Evolutionary conservation across 2,113 vertebrate genomes (phyloP).

Genomic region (Bostrychus sinensis): DNA sequence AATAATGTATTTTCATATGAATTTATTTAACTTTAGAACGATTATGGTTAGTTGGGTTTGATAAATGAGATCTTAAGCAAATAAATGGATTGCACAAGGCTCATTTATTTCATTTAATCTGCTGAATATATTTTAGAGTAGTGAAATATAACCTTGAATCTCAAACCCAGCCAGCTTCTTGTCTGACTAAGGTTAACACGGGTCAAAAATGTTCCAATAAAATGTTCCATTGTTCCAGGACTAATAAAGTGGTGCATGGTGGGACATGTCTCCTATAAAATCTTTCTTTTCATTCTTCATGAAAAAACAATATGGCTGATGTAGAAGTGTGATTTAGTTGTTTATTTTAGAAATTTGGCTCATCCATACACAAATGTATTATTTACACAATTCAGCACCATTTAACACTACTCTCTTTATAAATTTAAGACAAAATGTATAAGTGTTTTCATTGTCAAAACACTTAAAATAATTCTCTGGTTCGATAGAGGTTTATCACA

Average conservation of each 20-base stretch:
- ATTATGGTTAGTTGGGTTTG: slow-evolving; percentile 43
- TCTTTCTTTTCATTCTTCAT: background rate
- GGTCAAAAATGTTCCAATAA: background rate
- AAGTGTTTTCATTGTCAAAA: too few species aligned
- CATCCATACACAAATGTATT: too few species aligned
- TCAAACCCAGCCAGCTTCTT: background rate
- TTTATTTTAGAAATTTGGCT: too few species aligned
- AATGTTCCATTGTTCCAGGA: slow-evolving; percentile 6
- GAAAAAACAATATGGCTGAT: background rate
- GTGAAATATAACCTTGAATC: background rate
- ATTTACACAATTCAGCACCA: too few species aligned
- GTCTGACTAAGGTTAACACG: background rate
- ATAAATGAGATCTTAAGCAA: slow-evolving; percentile 62
- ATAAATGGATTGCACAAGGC: slow-evolving; percentile 54
- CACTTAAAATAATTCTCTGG: too few species aligned
- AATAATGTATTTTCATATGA: too few species aligned
- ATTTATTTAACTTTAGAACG: slow-evolving; percentile 29
- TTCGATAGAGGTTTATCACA: too few species aligned
- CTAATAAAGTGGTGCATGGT: slow-evolving; percentile 5
- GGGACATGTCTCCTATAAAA: slow-evolving; percentile 2
- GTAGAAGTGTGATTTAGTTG: background rate
- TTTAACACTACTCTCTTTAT: too few species aligned
- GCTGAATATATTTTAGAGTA: background rate
- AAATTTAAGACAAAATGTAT: too few species aligned
- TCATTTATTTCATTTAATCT: slow-evolving; percentile 10